Percentiles rank a stretch among this genome's conserved stretches.
Evolutionary conservation across 2,113 vertebrate genomes (phyloP).

Genomic region (Ornithorhynchus anatinus): DNA sequence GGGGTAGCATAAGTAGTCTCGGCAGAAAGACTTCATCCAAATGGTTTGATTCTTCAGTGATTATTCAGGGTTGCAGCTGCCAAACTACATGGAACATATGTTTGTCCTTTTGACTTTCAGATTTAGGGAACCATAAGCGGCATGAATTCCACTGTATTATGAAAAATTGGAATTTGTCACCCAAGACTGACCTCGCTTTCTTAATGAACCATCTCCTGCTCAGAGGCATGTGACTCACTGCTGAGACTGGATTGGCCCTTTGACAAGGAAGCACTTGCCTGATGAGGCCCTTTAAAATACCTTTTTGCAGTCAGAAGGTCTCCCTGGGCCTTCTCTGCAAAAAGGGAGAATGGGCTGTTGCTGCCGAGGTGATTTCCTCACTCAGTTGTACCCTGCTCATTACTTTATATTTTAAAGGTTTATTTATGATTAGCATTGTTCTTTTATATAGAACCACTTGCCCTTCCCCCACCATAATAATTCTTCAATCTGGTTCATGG

Average conservation of each 20-base stretch:
- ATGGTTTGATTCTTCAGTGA: constrained; percentile 18
- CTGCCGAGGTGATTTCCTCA: no score
- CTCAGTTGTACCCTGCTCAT: constrained; percentile 9
- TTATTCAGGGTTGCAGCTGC: constrained; percentile 14
- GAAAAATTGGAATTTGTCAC: constrained; percentile 5
- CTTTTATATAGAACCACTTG: background rate
- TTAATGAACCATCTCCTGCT: no score
- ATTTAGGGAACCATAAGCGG: constrained; percentile 1
- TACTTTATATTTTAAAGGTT: constrained; percentile 27
- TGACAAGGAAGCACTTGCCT: no score
- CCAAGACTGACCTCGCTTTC: background rate
- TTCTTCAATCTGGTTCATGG: no score
- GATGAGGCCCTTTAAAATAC: no score
- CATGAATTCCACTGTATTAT: background rate
- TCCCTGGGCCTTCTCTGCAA: no score
- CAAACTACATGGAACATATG: background rate
- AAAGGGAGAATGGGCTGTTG: no score
- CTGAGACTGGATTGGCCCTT: no score
- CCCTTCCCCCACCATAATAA: no score
- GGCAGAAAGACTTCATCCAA: constrained; percentile 21
- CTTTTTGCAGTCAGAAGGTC: no score
- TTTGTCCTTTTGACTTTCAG: constrained; percentile 24
- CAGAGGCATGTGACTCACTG: no score
- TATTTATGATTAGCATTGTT: background rate
- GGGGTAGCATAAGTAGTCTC: constrained; percentile 21